These are phyloP conservation scores for Ptiloglossa arizonensis DNA, from an alignment of 1,140 invertebrate species.

Conservation along the genomic window DNA sequence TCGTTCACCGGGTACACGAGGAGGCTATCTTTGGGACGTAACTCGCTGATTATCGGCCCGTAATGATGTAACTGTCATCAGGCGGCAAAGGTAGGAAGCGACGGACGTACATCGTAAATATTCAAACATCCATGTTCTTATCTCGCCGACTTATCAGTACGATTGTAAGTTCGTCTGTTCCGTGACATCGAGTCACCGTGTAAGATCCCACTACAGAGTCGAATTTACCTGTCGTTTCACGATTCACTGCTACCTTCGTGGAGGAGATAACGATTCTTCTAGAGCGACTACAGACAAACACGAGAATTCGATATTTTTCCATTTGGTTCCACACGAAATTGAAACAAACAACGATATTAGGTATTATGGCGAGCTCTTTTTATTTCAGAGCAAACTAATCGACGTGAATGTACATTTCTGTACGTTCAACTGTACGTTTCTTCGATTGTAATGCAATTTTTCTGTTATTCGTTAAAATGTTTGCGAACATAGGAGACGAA, in stretches of 20 bases:
- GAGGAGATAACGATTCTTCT: not conserved
- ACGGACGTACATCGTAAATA: constrained; percentile 27
- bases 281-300: no score
- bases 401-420: no score
- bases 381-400: no score
- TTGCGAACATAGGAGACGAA: not conserved
- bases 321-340: not conserved
- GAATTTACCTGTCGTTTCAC: constrained; percentile 2
- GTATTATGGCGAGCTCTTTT: no score
- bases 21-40: not conserved
- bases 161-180: constrained; percentile 27
- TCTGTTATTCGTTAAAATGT: no score
- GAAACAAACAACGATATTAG: not conserved
- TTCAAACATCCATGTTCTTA: constrained; percentile 41
- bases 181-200: constrained; percentile 15
- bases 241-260: not conserved
- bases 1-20: not conserved
- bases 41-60: constrained; percentile 1
- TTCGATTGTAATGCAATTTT: no score
- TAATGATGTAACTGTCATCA: constrained; percentile 16
- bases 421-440: no score
- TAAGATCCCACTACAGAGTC: not conserved
- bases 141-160: constrained; percentile 31
- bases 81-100: not conserved
- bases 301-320: no score